phyloP scores from a whole-genome alignment of 92 coral and sea anemone genomes.

The Siderastrea radians region DNA sequence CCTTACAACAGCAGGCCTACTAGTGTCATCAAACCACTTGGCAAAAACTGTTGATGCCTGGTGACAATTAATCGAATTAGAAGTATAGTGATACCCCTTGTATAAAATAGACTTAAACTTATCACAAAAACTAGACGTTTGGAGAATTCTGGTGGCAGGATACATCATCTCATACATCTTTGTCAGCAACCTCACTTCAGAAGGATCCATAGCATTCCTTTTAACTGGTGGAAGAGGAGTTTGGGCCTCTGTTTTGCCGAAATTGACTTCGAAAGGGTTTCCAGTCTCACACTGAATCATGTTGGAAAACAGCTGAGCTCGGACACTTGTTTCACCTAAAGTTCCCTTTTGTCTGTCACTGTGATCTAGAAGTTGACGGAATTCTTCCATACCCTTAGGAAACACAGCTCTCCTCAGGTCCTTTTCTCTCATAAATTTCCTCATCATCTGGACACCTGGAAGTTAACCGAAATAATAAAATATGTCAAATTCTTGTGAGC shows the following conservation, averaged over 20 bases:
- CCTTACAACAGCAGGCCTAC: constrained; percentile 56
- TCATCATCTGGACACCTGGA: constrained; percentile 63
- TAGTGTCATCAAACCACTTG: constrained; percentile 52
- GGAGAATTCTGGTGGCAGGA: constrained; percentile 8
- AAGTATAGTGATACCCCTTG: constrained; percentile 34
- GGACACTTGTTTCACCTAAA: constrained; percentile 20
- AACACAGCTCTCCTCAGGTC: constrained; percentile 24
- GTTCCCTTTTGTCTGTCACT: constrained; percentile 34
- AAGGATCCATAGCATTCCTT: constrained; percentile 17
- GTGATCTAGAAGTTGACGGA: constrained; percentile 13
- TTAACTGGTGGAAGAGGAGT: constrained; percentile 44
- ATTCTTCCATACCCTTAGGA: constrained; percentile 37
- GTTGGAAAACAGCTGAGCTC: constrained; percentile 8
- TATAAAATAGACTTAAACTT: constrained; percentile 30
- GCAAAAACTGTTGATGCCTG: constrained; percentile 56
- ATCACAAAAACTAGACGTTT: constrained; percentile 29
- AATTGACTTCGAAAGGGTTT: constrained; percentile 13
- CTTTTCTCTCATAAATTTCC: constrained; percentile 54
- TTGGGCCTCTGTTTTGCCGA: constrained; percentile 12
- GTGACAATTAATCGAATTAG: constrained; percentile 4
- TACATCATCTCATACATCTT: constrained; percentile 43
- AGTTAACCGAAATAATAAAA: background rate
- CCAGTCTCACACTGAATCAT: constrained; percentile 25
- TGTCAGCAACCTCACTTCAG: constrained; percentile 15
- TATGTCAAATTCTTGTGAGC: too few species aligned